Evolutionary conservation across 2,113 vertebrate species (phyloP).

Genomic region (Lonchura striata): DNA sequence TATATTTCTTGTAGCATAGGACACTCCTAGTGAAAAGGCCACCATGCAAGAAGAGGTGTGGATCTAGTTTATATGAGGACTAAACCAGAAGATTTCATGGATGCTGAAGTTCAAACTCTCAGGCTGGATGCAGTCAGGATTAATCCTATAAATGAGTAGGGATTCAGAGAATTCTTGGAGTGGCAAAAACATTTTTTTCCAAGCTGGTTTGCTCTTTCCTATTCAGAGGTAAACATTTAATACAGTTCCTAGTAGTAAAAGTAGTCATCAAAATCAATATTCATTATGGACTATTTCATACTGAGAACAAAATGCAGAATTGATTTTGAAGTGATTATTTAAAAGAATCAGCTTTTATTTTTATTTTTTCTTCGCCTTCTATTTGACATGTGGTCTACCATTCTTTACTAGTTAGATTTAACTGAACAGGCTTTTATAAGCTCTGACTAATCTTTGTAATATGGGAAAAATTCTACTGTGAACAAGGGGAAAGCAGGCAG

Average conservation of each 20-base stretch:
- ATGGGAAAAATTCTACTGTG: background rate
- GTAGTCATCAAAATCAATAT: background rate
- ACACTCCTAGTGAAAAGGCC: background rate
- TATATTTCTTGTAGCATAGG: background rate
- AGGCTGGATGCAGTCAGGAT: background rate
- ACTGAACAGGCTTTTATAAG: conserved; percentile 11
- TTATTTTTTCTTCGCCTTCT: background rate
- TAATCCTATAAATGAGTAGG: background rate
- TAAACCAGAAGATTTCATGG: background rate
- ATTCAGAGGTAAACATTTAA: background rate
- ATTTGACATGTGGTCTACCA: conserved; percentile 29
- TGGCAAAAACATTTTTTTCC: background rate
- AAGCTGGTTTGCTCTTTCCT: background rate
- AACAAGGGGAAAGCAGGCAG: conserved; percentile 5
- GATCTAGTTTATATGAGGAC: background rate
- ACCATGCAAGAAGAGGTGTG: background rate
- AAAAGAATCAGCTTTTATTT: conserved; percentile 49
- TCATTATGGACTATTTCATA: background rate
- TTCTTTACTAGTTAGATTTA: conserved; percentile 29
- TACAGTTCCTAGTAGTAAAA: background rate
- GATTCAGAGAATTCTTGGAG: background rate
- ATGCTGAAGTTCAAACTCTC: background rate
- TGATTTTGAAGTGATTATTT: conserved; percentile 22
- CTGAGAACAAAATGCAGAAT: background rate
- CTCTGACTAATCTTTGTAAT: conserved; percentile 34